Base-by-base conservation (phyloP, 2,888 invertebrate genomes). In the Tribolium freemani region DNA sequence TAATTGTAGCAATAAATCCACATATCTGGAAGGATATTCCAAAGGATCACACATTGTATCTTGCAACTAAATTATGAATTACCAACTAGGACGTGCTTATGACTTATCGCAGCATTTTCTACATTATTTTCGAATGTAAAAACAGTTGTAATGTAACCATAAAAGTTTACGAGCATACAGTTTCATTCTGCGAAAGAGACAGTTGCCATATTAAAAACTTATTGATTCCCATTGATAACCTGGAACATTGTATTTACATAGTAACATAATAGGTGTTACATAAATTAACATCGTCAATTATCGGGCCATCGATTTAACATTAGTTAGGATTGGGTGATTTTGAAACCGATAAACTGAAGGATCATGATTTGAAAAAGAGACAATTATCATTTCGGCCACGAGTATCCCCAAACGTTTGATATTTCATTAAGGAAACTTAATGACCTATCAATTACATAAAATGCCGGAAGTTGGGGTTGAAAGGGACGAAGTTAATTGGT, bases 81-180 rank as follows among this genome's bases (percentile, higher is more conserved):
- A 26, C 26, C 5, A 26, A 26, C 5, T 26, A 26, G 2, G 26
- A 26, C 5, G 26, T 26, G 26, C 26, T 26, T 26, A 26, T 26
- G 26, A 26, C 26, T 26, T 26, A 10, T 45, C 45, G 4, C 11
- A 45, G 45, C n/a, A 10, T 57, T 38, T 57, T 9, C 31, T 31
- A 57, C 13, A 38, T 57, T 38, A 13, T 26, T 11, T 38, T 45
- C 20, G 8, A 45, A 45, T 58, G 13, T 13, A 11, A 58, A 48
- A 58, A 58, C 58, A 11, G 45, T 60, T 60, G 48, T 60, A 60
- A 60, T 48, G 26, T 46, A 60, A 46, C 48, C 48, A 20, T 60
- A 60, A 60, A 60, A 21, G 3, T 58, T 58, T 58, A 58, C 11
- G 45, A 13, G 4, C 48, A 11, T 8, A 16, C 13, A 46, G 60